These are phyloP conservation scores for Caranx melampygus DNA, from an alignment of 2,113 vertebrate genomes.

Conservation along the genomic window DNA sequence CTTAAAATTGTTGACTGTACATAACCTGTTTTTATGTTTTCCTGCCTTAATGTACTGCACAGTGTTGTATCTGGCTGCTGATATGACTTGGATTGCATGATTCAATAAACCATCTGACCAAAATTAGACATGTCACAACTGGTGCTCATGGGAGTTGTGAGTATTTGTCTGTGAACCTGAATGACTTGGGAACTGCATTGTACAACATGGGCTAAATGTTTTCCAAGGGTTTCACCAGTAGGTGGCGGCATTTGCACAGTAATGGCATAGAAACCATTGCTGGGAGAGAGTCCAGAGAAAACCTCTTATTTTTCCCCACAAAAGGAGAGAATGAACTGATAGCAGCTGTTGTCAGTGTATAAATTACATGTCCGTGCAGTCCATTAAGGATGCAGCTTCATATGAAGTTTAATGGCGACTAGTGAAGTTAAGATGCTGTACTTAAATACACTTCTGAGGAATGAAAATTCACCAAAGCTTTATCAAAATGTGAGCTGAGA, in stretches of 20 bases:
- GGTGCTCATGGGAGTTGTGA: neutral
- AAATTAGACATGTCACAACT: constrained; percentile 20
- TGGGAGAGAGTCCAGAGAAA: neutral
- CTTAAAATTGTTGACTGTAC: constrained; percentile 73
- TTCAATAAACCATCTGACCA: constrained; percentile 77
- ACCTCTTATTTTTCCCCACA: neutral
- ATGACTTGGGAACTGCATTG: neutral
- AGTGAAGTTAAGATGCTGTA: neutral
- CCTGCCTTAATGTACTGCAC: constrained; percentile 79
- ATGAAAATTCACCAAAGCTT: neutral
- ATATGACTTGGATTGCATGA: constrained; percentile 79
- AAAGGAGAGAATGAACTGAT: neutral
- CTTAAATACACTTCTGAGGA: too few species aligned
- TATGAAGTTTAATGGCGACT: neutral
- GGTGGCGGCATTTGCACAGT: constrained; percentile 62
- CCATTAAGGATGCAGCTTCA: neutral
- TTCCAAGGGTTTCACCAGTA: constrained; percentile 51
- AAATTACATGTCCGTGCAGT: neutral
- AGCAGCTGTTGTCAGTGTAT: neutral
- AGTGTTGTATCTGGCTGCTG: constrained; percentile 72
- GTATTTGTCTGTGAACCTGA: neutral
- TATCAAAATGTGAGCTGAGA: neutral
- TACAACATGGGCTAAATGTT: neutral
- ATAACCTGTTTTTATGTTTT: constrained; percentile 60
- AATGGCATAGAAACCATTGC: constrained; percentile 27